These are phyloP conservation scores for Gobio gobio DNA, from an alignment of 2,113 vertebrate species.

Conservation along the genomic window DNA sequence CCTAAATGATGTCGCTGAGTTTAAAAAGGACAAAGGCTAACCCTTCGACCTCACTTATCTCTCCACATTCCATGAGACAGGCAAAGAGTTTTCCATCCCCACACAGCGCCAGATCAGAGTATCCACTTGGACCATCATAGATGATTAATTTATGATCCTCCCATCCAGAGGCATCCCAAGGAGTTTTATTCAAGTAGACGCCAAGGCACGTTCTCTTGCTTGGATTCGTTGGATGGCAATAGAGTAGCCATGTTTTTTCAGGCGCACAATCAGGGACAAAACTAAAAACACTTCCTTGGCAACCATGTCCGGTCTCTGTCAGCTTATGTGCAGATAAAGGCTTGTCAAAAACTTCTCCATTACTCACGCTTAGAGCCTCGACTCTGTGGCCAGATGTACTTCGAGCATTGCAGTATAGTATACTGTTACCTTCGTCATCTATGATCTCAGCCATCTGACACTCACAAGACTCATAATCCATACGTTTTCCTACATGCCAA, in stretches of 20 bases:
- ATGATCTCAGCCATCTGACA: constrained; percentile 79
- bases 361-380: constrained; percentile 66
- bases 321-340: constrained; percentile 50
- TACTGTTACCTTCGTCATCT: background rate
- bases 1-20: background rate
- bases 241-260: constrained; percentile 69
- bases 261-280: constrained; percentile 60
- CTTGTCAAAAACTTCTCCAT: constrained; percentile 61
- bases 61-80: constrained; percentile 79
- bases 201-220: constrained; percentile 68
- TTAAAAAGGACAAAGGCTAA: constrained; percentile 23
- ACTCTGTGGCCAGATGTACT: constrained; percentile 61
- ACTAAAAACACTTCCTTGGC: constrained; percentile 82
- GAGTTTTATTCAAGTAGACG: constrained; percentile 71
- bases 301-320: constrained; percentile 68
- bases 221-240: constrained; percentile 75
- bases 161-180: constrained; percentile 65
- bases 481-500: constrained; percentile 66
- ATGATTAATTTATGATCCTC: constrained; percentile 66
- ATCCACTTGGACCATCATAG: constrained; percentile 68
- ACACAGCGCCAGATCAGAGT: constrained; percentile 76
- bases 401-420: constrained; percentile 79
- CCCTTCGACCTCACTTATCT: background rate
- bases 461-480: constrained; percentile 67
- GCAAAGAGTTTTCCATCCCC: constrained; percentile 67